Conservation (phyloP, 2,888 invertebrate genomes). For the Cabera pusaria region DNA sequence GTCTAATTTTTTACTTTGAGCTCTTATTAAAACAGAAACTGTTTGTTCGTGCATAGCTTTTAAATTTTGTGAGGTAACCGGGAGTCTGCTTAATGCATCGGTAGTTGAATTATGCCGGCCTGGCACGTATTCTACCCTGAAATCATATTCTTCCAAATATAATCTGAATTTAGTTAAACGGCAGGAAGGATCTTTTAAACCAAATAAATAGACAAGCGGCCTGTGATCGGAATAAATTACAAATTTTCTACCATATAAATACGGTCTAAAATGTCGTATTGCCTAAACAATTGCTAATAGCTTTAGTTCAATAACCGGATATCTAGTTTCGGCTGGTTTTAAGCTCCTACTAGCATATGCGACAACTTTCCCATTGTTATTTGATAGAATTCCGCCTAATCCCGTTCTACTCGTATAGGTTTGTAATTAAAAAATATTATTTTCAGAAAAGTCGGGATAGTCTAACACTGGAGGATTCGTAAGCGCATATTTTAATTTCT, state of each 20-base stretch:
- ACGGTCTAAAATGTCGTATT: conserved; percentile 26
- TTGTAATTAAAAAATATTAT: too few relatives aligned
- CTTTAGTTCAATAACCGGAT: conserved; percentile 27
- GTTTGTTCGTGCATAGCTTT: conserved; percentile 10
- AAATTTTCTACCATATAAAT: conserved; percentile 21
- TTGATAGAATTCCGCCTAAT: too few relatives aligned
- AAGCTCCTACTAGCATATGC: conserved; percentile 21
- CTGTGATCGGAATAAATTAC: conserved; percentile 22
- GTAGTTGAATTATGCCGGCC: conserved; percentile 19
- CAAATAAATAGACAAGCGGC: conserved; percentile 22
- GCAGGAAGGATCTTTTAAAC: conserved; percentile 22
- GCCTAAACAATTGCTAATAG: conserved; percentile 21
- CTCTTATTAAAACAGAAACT: conserved; percentile 7
- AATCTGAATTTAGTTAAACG: conserved; percentile 21
- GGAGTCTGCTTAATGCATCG: conserved; percentile 18
- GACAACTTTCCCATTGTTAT: conserved; percentile 9
- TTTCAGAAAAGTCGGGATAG: conserved; percentile 19
- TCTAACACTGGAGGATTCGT: conserved; percentile 12
- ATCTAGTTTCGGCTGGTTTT: conserved; percentile 19
- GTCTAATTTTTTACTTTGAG: too few relatives aligned
- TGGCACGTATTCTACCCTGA: conserved; percentile 16
- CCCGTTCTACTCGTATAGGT: too few relatives aligned
- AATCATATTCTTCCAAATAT: conserved; percentile 22
- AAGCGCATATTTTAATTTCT: conserved; percentile 8
- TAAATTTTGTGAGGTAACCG: conserved; percentile 13